Evolutionary conservation across 1,140 invertebrate species (phyloP).

Genomic region (Laupala kohalensis): DNA sequence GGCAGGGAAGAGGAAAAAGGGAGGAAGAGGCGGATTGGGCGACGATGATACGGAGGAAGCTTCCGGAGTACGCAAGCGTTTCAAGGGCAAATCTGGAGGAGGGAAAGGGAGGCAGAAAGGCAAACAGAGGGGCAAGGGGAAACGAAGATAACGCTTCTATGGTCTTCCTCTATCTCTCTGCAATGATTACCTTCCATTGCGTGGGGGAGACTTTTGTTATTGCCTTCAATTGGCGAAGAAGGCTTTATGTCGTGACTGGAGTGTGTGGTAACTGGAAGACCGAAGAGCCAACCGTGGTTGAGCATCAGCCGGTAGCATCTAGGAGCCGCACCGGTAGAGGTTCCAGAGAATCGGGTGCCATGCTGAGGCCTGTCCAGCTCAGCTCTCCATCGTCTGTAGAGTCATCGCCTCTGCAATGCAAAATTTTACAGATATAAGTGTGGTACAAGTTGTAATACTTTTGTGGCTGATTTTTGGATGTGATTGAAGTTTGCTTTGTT

Average conservation of each 20-base stretch:
- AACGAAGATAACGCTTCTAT: not conserved
- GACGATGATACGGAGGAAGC: constrained; percentile 71
- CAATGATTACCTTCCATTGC: no score
- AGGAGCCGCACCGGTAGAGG: not conserved
- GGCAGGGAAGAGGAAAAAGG: constrained; percentile 41
- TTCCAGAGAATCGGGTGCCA: not conserved
- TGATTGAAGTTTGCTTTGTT: no score
- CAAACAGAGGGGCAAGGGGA: not conserved
- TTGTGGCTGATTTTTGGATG: no score
- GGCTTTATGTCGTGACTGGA: no score
- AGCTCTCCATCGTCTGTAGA: not conserved
- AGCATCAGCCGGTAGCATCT: not conserved
- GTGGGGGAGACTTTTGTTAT: no score
- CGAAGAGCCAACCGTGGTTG: no score
- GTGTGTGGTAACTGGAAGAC: no score
- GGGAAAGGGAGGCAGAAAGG: not conserved
- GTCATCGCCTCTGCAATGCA: not conserved
- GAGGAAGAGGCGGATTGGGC: constrained; percentile 39
- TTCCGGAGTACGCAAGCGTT: constrained; percentile 57
- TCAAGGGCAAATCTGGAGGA: constrained; percentile 36
- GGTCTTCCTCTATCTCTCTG: not conserved
- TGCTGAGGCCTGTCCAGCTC: not conserved
- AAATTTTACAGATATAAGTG: no score
- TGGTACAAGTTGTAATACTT: no score
- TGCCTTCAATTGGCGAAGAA: no score